These are phyloP conservation scores for Chunga burmeisteri DNA, from an alignment of 2,113 vertebrate species.

Conservation along the genomic window DNA sequence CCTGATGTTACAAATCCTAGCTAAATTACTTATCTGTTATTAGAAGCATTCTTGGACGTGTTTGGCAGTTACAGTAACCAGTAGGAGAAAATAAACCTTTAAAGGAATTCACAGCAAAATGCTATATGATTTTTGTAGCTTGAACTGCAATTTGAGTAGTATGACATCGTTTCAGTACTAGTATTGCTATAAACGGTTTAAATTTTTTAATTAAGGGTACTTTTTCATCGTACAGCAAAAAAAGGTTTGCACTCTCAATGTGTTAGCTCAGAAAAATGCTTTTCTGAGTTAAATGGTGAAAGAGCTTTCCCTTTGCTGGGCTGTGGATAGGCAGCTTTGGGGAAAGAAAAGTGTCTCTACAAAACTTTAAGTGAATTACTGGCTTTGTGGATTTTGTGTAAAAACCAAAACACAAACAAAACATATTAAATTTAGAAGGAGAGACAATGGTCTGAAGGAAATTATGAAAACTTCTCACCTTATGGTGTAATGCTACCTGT, in stretches of 20 bases:
- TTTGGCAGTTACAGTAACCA: not conserved
- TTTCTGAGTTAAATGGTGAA: not conserved
- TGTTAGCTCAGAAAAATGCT: not conserved
- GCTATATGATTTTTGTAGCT: not conserved
- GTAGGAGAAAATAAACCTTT: not conserved
- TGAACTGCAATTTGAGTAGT: not conserved
- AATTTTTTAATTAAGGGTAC: not conserved
- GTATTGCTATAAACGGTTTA: not conserved
- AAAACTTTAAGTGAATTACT: not conserved
- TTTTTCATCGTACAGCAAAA: not conserved
- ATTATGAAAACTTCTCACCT: not conserved
- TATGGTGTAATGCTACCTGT: not conserved
- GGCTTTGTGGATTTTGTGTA: not conserved
- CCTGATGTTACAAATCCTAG: not conserved
- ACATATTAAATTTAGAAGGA: not conserved
- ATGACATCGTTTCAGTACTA: not conserved
- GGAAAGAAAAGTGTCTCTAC: not conserved
- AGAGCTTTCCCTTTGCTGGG: not conserved
- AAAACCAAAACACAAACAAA: not conserved
- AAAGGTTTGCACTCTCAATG: not conserved
- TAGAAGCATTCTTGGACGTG: not conserved
- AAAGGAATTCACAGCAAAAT: not conserved
- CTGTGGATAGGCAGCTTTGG: not conserved
- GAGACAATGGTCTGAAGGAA: not conserved
- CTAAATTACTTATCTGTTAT: not conserved